Evolutionary conservation across 2,797 vertebrate species (phyloP).

Genomic region (Tinamus major): DNA sequence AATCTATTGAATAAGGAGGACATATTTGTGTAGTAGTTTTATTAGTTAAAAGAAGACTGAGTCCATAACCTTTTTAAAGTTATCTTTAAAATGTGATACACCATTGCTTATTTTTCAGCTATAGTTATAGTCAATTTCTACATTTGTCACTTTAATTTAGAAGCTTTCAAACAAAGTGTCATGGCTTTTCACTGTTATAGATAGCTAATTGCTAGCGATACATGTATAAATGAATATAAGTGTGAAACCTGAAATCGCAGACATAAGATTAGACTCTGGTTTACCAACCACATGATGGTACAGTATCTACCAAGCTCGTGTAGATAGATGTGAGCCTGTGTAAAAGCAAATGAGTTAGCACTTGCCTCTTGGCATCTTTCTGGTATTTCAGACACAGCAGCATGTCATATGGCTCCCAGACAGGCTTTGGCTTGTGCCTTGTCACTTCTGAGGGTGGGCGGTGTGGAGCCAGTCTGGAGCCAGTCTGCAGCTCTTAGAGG

Average conservation of each 20-base stretch:
- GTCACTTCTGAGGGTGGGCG: neutral
- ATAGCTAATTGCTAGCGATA: neutral
- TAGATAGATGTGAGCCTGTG: neutral
- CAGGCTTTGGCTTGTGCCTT: neutral
- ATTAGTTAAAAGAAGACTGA: neutral
- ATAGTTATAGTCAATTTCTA: fast-evolving
- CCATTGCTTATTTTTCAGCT: neutral
- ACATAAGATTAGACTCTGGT: neutral
- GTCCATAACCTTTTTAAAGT: neutral
- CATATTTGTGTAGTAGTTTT: fast-evolving
- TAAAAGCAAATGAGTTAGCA: neutral
- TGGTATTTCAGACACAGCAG: neutral
- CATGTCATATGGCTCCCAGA: neutral
- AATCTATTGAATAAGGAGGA: neutral
- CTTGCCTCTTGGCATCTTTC: neutral
- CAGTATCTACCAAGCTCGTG: neutral
- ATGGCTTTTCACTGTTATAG: neutral
- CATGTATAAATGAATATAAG: fast-evolving
- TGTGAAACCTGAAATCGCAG: neutral
- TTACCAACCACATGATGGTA: neutral
- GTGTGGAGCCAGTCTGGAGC: neutral
- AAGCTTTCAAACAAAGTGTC: neutral
- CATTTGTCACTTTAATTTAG: neutral
- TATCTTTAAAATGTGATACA: neutral
- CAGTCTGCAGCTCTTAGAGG: neutral